A percentile compares a stretch with the other conserved stretches of the same genome.
phyloP scores from a whole-genome alignment of 2,113 vertebrate genomes.

The Paracanthobrama guichenoti region DNA sequence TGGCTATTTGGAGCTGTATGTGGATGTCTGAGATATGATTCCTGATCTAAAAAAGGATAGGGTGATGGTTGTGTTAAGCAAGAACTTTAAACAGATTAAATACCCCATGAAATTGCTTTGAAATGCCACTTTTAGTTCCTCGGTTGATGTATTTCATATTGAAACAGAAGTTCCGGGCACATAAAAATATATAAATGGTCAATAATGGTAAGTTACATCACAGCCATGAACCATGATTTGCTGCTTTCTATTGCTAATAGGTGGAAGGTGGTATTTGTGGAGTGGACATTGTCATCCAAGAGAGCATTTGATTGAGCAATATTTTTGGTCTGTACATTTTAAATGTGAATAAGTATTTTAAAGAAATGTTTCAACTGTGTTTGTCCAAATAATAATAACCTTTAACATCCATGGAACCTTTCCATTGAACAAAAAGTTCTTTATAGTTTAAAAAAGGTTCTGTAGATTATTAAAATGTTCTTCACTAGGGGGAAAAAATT shows the following conservation, averaged over 20 bases:
- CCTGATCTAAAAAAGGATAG: neutral
- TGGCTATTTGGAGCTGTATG: slow-evolving; percentile 11
- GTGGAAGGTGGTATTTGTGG: too few relatives aligned
- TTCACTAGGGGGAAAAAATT: too few relatives aligned
- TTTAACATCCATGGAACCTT: too few relatives aligned
- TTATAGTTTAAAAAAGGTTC: too few relatives aligned
- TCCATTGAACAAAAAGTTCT: too few relatives aligned
- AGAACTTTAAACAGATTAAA: slow-evolving; percentile 10
- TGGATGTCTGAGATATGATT: neutral
- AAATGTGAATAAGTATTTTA: neutral
- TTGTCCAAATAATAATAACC: too few relatives aligned
- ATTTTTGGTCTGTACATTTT: neutral
- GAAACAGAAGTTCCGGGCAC: neutral
- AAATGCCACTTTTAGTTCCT: neutral
- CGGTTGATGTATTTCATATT: neutral
- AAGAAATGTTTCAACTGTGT: too few relatives aligned
- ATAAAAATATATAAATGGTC: neutral
- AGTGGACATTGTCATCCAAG: too few relatives aligned
- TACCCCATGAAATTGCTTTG: neutral
- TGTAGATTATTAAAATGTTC: too few relatives aligned
- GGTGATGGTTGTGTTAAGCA: neutral
- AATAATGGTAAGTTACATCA: neutral
- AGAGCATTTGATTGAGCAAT: neutral
- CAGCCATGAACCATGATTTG: neutral
- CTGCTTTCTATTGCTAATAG: neutral